Conservation (phyloP, 2,888 invertebrate species). For the Apodemia zela region DNA sequence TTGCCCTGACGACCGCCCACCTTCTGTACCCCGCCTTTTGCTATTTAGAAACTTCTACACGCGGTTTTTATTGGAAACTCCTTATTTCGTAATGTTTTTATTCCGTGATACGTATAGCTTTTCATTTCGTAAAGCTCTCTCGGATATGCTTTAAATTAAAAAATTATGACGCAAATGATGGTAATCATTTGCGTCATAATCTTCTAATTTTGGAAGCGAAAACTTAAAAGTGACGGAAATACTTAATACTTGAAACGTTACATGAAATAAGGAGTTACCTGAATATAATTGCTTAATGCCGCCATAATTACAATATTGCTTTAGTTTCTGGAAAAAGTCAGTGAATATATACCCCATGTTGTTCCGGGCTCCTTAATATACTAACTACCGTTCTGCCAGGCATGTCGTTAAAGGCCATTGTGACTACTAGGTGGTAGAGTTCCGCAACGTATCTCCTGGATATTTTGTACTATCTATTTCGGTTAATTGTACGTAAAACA, state of each 20-base stretch:
- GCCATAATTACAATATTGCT: background rate
- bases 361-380: too few relatives aligned
- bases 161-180: background rate
- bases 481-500: too few relatives aligned
- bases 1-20: constrained; percentile 67
- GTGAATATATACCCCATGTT: too few relatives aligned
- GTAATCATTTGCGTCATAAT: too few relatives aligned
- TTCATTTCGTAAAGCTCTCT: background rate
- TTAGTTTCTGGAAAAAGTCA: background rate
- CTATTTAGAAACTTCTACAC: constrained; percentile 56
- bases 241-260: background rate
- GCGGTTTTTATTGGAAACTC: constrained; percentile 49
- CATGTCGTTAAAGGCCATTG: too few relatives aligned
- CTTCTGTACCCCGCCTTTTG: constrained; percentile 55
- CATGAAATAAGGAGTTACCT: background rate
- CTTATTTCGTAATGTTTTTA: constrained; percentile 36
- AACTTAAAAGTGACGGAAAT: background rate
- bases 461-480: too few relatives aligned
- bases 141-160: background rate
- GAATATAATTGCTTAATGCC: background rate
- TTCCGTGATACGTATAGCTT: background rate
- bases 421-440: too few relatives aligned
- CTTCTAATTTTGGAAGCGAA: background rate
- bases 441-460: too few relatives aligned
- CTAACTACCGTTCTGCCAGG: too few relatives aligned